Conservation (phyloP, 35 echinoderm and acorn worm genomes). For the Holothuria glaberrima region DNA sequence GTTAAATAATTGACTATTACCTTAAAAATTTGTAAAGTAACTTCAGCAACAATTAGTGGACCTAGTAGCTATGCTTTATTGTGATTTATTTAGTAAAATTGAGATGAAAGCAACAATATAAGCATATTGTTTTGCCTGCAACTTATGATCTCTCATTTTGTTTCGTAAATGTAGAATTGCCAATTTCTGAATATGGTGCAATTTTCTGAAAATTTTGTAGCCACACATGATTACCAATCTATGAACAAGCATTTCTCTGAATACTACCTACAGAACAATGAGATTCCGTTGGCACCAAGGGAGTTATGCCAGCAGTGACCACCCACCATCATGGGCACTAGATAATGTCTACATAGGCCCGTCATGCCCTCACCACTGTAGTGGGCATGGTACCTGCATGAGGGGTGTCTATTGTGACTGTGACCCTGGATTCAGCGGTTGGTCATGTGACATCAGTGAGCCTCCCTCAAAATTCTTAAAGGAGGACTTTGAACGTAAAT, state of each 20-base stretch:
- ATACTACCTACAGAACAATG: conserved; percentile 56
- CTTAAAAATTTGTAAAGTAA: too few relatives aligned
- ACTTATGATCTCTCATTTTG: too few relatives aligned
- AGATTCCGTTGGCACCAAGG: conserved; percentile 96
- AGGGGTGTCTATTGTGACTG: conserved; percentile 75
- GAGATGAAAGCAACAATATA: too few relatives aligned
- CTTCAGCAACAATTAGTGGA: too few relatives aligned
- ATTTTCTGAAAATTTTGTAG: too few relatives aligned
- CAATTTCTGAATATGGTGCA: too few relatives aligned
- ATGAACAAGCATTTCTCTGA: neutral
- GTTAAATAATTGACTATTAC: too few relatives aligned
- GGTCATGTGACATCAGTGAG: conserved; percentile 22
- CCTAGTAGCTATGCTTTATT: too few relatives aligned
- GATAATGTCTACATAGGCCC: conserved; percentile 94
- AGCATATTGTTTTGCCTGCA: too few relatives aligned
- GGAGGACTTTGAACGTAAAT: conserved; percentile 88
- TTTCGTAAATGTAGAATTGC: too few relatives aligned
- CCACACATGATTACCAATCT: too few relatives aligned
- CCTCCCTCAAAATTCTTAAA: conserved; percentile 71
- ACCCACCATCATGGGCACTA: conserved; percentile 80
- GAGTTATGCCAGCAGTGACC: conserved; percentile 42
- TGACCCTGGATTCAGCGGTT: conserved; percentile 78
- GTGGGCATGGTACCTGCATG: conserved; percentile 75
- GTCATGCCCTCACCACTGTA: conserved; percentile 67
- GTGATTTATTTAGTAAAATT: too few relatives aligned